These are phyloP conservation scores for Margarornis squamiger DNA, from an alignment of 2,797 vertebrate genomes.

Conservation along the genomic window DNA sequence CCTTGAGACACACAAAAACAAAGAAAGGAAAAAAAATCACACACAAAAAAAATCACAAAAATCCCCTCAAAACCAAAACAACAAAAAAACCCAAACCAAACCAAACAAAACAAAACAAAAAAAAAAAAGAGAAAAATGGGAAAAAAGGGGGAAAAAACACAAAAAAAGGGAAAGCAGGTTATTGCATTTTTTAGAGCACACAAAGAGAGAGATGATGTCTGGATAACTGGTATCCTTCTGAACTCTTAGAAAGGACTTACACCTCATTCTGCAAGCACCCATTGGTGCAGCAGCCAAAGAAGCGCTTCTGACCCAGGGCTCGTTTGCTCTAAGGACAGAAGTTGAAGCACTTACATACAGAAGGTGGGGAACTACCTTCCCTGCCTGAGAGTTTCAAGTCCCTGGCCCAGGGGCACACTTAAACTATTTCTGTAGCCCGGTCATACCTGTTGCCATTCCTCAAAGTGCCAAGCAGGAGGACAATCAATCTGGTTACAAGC, in stretches of 20 bases:
- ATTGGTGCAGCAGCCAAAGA: neutral
- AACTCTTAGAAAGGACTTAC: neutral
- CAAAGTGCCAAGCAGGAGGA: constrained; percentile 85
- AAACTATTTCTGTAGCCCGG: neutral
- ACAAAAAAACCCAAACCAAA: no score
- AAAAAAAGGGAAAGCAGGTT: neutral
- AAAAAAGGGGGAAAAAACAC: no score
- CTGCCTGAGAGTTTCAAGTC: neutral
- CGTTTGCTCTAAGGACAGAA: neutral
- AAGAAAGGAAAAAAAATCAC: no score
- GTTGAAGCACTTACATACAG: neutral
- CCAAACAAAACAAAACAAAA: no score
- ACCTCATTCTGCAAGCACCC: neutral
- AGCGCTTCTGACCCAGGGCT: neutral
- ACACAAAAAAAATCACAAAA: neutral
- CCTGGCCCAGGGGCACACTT: neutral
- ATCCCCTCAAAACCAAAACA: neutral
- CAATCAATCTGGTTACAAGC: constrained; percentile 91
- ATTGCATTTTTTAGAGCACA: neutral
- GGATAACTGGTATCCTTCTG: neutral
- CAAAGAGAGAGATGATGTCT: neutral
- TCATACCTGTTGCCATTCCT: constrained; percentile 88
- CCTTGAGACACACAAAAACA: neutral
- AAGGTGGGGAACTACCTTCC: neutral
- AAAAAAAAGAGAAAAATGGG: no score